Conservation (phyloP, 2,113 vertebrate genomes). For the Daboia siamensis region DNA sequence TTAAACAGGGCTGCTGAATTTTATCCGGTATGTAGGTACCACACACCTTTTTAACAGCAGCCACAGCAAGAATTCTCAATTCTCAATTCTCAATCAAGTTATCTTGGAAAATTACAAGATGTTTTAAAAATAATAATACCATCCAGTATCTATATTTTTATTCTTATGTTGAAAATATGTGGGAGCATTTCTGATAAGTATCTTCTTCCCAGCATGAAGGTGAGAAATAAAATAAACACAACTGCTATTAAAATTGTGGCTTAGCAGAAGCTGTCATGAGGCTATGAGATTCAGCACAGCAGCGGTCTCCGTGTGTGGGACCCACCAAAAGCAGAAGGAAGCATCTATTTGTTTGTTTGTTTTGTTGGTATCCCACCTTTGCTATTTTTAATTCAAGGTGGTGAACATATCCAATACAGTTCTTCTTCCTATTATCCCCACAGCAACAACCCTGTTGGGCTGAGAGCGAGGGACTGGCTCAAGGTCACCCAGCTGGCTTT, state of each 20-base stretch:
- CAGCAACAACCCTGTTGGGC: background rate
- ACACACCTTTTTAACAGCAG: background rate
- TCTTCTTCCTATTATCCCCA: background rate
- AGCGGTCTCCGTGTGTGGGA: background rate
- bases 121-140: background rate
- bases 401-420: background rate
- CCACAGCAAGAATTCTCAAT: background rate
- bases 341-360: background rate
- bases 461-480: background rate
- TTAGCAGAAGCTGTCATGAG: slow-evolving; percentile 2
- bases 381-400: background rate
- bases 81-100: background rate
- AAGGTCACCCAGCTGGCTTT: background rate
- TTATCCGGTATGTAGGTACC: background rate
- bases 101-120: background rate
- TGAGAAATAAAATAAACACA: background rate
- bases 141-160: background rate
- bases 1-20: background rate
- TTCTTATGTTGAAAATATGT: background rate
- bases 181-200: background rate
- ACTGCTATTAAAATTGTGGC: background rate
- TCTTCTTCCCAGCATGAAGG: background rate
- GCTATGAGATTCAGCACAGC: background rate
- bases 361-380: background rate
- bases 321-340: background rate